Percentiles rank a stretch among this genome's conserved stretches.
phyloP scores from a whole-genome alignment of 30 jellyfish, hydroid and myxozoan species.

The Euphysa ruthae region DNA sequence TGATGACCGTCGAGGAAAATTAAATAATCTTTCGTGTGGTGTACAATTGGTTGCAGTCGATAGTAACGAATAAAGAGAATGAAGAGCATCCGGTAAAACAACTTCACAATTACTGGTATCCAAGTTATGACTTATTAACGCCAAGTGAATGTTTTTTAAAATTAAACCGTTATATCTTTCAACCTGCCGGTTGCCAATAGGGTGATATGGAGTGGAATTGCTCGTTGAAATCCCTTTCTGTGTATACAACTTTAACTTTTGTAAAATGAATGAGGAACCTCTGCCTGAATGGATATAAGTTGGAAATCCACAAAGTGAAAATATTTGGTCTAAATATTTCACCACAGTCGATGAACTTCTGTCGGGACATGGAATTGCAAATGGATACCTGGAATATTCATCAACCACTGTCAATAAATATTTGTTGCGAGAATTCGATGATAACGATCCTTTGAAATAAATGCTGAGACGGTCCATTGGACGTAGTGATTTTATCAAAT shows the following conservation, averaged over 20 bases:
- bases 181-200: constrained; percentile 36
- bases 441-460: constrained; percentile 26
- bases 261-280: not conserved
- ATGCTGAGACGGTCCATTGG: constrained; percentile 33
- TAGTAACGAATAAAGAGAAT: constrained; percentile 34
- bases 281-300: constrained; percentile 5
- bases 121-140: constrained; percentile 41
- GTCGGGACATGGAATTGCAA: constrained; percentile 14
- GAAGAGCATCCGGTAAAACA: constrained; percentile 55
- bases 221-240: constrained; percentile 39
- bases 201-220: constrained; percentile 34
- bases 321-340: constrained; percentile 1
- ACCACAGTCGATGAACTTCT: constrained; percentile 10
- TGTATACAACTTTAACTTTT: not conserved
- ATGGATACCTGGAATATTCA: constrained; percentile 53
- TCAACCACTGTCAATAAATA: constrained; percentile 46
- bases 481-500: no score
- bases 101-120: constrained; percentile 27
- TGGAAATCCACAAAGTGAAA: constrained; percentile 23
- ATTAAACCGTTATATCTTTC: constrained; percentile 53
- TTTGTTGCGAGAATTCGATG: constrained; percentile 27
- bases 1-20: constrained; percentile 12
- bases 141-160: constrained; percentile 35
- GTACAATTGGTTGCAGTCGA: constrained; percentile 63
- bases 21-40: constrained; percentile 53